Evolutionary conservation across 2,888 invertebrate genomes (phyloP).

Genomic region (Eupithecia vulgata): DNA sequence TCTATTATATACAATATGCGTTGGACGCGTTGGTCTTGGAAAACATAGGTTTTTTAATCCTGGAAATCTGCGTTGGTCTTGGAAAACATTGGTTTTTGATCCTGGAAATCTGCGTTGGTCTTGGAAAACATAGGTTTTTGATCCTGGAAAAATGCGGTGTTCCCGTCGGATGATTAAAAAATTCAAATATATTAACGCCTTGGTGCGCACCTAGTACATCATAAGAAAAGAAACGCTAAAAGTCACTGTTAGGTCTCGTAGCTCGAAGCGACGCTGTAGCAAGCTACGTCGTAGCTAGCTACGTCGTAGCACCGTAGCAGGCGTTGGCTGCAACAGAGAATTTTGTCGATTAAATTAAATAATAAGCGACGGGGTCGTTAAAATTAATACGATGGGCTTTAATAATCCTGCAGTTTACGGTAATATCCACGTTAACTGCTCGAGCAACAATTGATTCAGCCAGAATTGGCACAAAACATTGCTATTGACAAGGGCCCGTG

Average conservation of each 20-base stretch:
- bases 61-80: too few species aligned
- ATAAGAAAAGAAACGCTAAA: neutral
- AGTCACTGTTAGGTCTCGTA: neutral
- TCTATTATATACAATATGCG: too few species aligned
- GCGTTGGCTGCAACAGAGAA: neutral
- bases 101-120: too few species aligned
- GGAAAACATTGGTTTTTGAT: too few species aligned
- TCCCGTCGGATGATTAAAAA: neutral
- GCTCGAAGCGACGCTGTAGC: neutral
- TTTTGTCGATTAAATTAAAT: neutral
- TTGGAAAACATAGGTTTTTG: neutral
- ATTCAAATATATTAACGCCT: neutral
- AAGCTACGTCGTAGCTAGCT: neutral
- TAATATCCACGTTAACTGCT: neutral
- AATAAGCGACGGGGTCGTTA: neutral
- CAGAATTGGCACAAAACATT: constrained; percentile 27
- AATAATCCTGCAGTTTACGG: neutral
- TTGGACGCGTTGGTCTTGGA: too few species aligned
- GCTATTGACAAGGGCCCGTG: constrained; percentile 1
- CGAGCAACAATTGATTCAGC: constrained; percentile 10
- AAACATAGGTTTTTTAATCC: too few species aligned
- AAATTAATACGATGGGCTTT: neutral
- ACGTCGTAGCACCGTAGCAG: neutral
- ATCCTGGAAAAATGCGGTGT: neutral
- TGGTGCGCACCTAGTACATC: neutral